phyloP scores from a whole-genome alignment of 1,140 invertebrate species.

The Heliconius congener region DNA sequence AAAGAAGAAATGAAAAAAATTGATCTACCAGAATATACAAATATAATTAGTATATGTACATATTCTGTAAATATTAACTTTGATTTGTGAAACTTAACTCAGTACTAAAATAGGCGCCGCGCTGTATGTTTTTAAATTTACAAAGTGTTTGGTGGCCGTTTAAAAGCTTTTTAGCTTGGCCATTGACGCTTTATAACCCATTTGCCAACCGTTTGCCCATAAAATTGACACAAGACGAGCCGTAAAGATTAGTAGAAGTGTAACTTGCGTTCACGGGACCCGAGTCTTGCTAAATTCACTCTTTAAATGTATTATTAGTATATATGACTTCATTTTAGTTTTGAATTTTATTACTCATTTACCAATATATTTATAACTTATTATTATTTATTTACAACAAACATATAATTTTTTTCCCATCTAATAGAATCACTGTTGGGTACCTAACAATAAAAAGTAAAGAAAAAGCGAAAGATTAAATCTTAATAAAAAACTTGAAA shows the following conservation, averaged over 20 bases:
- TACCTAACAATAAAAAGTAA: no score
- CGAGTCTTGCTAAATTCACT: neutral
- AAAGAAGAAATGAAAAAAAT: no score
- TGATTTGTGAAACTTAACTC: neutral
- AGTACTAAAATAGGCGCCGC: neutral
- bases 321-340: slow-evolving; percentile 7
- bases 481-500: no score
- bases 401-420: no score
- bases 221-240: slow-evolving; percentile 62
- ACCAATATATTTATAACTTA: neutral
- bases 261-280: slow-evolving; percentile 28
- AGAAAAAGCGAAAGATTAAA: no score
- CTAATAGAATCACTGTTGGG: no score
- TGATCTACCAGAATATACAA: no score
- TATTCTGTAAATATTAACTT: neutral
- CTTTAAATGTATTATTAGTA: neutral
- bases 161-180: slow-evolving; percentile 54
- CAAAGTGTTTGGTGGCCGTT: slow-evolving; percentile 50
- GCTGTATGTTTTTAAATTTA: slow-evolving; percentile 31
- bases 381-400: no score
- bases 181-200: slow-evolving; percentile 53
- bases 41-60: neutral
- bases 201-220: slow-evolving; percentile 62
- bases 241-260: slow-evolving; percentile 61
- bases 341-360: neutral